phyloP scores from a whole-genome alignment of 2,888 invertebrate species.

The Xylota segnis region DNA sequence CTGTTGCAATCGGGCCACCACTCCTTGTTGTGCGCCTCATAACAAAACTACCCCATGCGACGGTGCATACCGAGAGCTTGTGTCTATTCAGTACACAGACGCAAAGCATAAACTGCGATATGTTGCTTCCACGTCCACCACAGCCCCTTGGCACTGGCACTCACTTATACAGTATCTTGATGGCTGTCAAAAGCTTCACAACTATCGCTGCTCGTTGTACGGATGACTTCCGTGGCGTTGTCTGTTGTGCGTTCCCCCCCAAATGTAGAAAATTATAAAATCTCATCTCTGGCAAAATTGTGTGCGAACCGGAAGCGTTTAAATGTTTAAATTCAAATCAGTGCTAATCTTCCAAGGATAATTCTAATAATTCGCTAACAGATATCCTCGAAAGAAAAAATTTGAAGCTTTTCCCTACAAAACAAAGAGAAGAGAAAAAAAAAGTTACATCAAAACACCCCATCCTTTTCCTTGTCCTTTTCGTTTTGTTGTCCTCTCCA shows the following conservation, averaged over 20 bases:
- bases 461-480: slow-evolving; percentile 26
- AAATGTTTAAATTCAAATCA: slow-evolving; percentile 23
- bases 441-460: slow-evolving; percentile 7
- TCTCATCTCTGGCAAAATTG: background rate
- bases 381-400: background rate
- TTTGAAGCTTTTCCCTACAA: slow-evolving; percentile 31
- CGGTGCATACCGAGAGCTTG: slow-evolving; percentile 23
- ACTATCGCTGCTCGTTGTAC: slow-evolving; percentile 44
- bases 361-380: slow-evolving; percentile 15
- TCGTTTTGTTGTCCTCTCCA: slow-evolving; percentile 7
- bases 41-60: slow-evolving; percentile 34
- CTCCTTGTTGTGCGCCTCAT: slow-evolving; percentile 12
- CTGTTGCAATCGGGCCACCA: background rate
- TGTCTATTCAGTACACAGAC: slow-evolving; percentile 54
- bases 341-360: slow-evolving; percentile 14
- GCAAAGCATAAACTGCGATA: slow-evolving; percentile 55
- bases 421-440: slow-evolving; percentile 35
- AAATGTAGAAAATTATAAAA: slow-evolving; percentile 24
- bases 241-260: slow-evolving; percentile 47
- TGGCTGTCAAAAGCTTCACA: slow-evolving; percentile 69
- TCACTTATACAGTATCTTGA: slow-evolving; percentile 65
- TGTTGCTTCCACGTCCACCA: slow-evolving; percentile 31
- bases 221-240: slow-evolving; percentile 46
- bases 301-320: slow-evolving; percentile 16
- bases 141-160: slow-evolving; percentile 43